Percentiles rank a stretch among this genome's conserved stretches.
phyloP scores from a whole-genome alignment of 2,888 invertebrate genomes.

The Falcaria lacertinaria region DNA sequence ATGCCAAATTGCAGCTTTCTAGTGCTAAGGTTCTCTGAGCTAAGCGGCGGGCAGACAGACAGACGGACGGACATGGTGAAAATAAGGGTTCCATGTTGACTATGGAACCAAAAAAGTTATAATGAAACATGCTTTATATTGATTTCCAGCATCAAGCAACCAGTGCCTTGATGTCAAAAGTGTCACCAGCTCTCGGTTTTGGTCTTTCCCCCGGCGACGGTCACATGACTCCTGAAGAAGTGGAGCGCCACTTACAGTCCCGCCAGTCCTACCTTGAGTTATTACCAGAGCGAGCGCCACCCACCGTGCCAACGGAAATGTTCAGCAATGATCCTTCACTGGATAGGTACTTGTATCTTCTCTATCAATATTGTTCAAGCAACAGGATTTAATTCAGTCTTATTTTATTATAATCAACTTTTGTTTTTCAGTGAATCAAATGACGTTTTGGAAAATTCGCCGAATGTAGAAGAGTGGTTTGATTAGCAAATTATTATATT shows the following conservation, averaged over 20 bases:
- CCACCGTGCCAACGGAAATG: constrained; percentile 95
- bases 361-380: too few relatives aligned
- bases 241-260: constrained; percentile 93
- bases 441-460: constrained; percentile 90
- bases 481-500: constrained; percentile 41
- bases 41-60: too few relatives aligned
- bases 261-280: constrained; percentile 89
- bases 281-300: constrained; percentile 91
- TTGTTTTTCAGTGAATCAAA: constrained; percentile 87
- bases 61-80: too few relatives aligned
- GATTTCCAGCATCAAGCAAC: constrained; percentile 76
- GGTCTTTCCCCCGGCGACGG: constrained; percentile 81
- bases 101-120: too few relatives aligned
- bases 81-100: too few relatives aligned
- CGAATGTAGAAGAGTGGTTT: constrained; percentile 91
- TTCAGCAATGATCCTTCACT: constrained; percentile 95
- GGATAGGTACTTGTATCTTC: constrained; percentile 83
- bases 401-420: constrained; percentile 13
- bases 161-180: constrained; percentile 69
- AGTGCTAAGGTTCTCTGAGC: too few relatives aligned
- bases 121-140: too few relatives aligned
- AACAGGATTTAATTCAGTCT: too few relatives aligned
- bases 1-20: too few relatives aligned
- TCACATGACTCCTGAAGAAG: constrained; percentile 94
- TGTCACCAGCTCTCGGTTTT: constrained; percentile 73